Percentiles rank a stretch among this genome's conserved stretches.
Evolutionary conservation across 2,888 invertebrate species (phyloP).

Genomic region (Ornithoptera priamus): DNA sequence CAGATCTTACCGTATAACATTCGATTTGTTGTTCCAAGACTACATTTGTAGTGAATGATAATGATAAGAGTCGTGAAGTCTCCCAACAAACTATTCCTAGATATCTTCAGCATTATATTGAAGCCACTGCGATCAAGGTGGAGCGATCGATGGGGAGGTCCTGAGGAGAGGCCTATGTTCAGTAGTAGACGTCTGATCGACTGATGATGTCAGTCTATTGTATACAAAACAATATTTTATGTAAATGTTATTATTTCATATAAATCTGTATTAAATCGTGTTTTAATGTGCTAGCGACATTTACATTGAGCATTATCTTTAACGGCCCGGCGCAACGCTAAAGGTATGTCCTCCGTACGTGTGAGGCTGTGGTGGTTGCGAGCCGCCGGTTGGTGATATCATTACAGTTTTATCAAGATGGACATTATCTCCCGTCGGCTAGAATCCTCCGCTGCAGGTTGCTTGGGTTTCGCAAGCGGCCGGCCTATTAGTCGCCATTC

Average conservation of each 20-base stretch:
- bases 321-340: background rate
- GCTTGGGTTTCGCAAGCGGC: conserved; percentile 43
- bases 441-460: conserved; percentile 31
- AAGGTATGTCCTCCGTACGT: background rate
- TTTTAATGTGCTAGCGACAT: too few relatives aligned
- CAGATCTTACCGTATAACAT: too few relatives aligned
- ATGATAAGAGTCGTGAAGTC: too few relatives aligned
- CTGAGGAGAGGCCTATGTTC: too few relatives aligned
- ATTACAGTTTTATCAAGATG: conserved; percentile 32
- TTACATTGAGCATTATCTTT: background rate
- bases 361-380: background rate
- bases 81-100: too few relatives aligned
- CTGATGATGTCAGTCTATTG: background rate
- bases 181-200: too few relatives aligned
- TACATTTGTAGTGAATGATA: too few relatives aligned
- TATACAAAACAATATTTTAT: background rate
- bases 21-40: too few relatives aligned
- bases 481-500: conserved; percentile 56
- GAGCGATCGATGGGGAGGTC: too few relatives aligned
- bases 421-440: conserved; percentile 27
- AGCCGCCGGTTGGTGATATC: conserved; percentile 18
- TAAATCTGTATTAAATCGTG: too few relatives aligned
- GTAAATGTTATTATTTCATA: background rate
- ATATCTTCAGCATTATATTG: too few relatives aligned
- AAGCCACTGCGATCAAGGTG: too few relatives aligned